These are phyloP conservation scores for Andrena cerasifolii DNA, from an alignment of 1,140 invertebrate genomes.

Conservation along the genomic window DNA sequence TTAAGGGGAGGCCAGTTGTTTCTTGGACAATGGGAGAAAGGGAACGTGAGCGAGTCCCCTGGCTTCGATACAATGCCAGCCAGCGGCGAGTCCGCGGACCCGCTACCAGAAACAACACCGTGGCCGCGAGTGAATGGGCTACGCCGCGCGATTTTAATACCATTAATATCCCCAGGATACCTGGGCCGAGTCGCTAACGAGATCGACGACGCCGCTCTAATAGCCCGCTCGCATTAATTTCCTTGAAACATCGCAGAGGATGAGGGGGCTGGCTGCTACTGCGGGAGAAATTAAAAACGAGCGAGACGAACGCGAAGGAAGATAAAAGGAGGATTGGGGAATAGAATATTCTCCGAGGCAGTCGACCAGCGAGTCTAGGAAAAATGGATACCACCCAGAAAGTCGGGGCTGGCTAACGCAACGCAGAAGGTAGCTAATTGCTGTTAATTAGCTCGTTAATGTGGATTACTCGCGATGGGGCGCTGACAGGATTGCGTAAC, in stretches of 20 bases:
- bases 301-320: background rate
- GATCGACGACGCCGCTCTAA: conserved; percentile 21
- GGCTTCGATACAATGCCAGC: background rate
- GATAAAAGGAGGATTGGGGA: background rate
- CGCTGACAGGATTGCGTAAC: conserved; percentile 42
- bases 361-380: background rate
- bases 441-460: conserved; percentile 68
- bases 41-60: background rate
- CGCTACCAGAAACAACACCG: background rate
- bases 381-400: conserved; percentile 1
- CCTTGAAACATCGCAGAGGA: conserved; percentile 23
- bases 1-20: background rate
- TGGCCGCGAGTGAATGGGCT: conserved; percentile 26
- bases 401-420: conserved; percentile 14
- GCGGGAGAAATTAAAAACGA: background rate
- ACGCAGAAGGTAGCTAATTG: conserved; percentile 57
- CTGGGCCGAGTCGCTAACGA: conserved; percentile 29
- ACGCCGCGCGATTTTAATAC: conserved; percentile 60
- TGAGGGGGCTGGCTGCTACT: background rate
- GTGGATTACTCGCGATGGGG: conserved; percentile 59
- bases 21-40: background rate
- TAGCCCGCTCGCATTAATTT: conserved; percentile 48
- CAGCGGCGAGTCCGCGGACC: background rate
- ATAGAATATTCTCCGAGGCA: too few relatives aligned
- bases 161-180: conserved; percentile 38